Base-by-base conservation (phyloP, 2,113 vertebrate species). In the Mobula birostris region DNA sequence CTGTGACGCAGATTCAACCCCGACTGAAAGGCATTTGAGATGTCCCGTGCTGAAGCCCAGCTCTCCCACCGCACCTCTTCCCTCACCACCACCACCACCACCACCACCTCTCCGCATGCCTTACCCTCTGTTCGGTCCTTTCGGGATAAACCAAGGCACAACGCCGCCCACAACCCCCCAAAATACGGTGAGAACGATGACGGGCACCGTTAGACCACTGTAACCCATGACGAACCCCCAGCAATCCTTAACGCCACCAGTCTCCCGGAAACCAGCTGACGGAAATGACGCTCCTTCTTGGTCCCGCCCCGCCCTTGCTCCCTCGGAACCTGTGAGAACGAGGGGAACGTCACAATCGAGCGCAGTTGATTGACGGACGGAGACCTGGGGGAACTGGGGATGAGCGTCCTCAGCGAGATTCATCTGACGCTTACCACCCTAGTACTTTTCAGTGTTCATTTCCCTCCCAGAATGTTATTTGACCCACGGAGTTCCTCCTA, bases 91-190 rank as follows among this genome's bases (percentile, higher is more conserved):
- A 29, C 76, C n/a, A 58, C 32, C 32, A 48, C 48, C 48, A 48
- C 7, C 94, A 29, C 76, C n/a, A 58, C 14, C 21, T 29, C 0
- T 1, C 78, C 0, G 66, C 0, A 79, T 7, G 61, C 97, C 98
- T 98, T 94, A 99, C 98, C 98, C 98, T 95, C 97, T 97, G 96
- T 99, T 99, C 1, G 98, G 98, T 95, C 98, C 98, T 96, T 99
- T 99, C 1, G 98, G 98, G 78, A 99, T 96, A 21, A 99, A 97
- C 96, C 97, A 98, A 40, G 98, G 98, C 87, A 99, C 96, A 1
- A 98, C 95, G 76, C 97, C 97, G 70, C 98, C 98, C 91, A 99
- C 96, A 66, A 98, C 7, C 6, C 96, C 97, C 98, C 98, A 99
- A 95, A 99, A 99, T 94, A 98, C 96, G 12, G 97, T 98, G 97